Base-by-base conservation (phyloP, 2,113 vertebrate species). In the Antechinus stuartii region DNA sequence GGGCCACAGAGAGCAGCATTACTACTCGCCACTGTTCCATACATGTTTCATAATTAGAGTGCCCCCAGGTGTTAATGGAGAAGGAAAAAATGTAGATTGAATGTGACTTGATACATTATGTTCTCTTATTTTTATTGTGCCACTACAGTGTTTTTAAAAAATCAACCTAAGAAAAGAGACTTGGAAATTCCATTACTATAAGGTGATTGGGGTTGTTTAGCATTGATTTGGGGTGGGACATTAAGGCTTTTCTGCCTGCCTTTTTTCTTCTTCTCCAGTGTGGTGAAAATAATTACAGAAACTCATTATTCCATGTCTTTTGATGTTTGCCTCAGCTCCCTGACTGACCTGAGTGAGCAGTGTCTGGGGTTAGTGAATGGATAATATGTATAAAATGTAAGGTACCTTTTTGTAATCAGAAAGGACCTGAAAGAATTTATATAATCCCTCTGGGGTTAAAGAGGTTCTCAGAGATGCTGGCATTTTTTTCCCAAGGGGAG, bases 1-100 rank as follows among this genome's bases (percentile, higher is more conserved):
- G 47, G 53, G 0, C 0, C 0, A 0, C 2, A 16, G 89, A 94
- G 14, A 26, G 8, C 27, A 27, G 46, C 55, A 4, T 92, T 76
- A 0, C 30, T n/a, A 25, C 49, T 11, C 53, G 11, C 8, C 10
- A 2, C 2, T 68, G 35, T 0, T 3, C 0, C 14, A 2, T 46
- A 25, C 6, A 6, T 52, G 68, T 5, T 30, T 3, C 25, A 50
- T 10, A 14, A 42, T 76, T n/a, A 76, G 89, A 46, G 35, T 27
- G 35, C 24, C 56, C 84, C 42, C 24, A 0, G 10, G 0, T 6
- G 23, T 7, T 19, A 14, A 2, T 53, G 0, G 16, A 8, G 89
- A 54, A 49, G 35, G 7, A n/a, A 68, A n/a, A 68, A 12, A 16
- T 2, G 1, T 22, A 76, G 68, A 19, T 6, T 19, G 16, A 42